Base-by-base conservation (phyloP, 2,888 invertebrate species). In the Plagodis pulveraria region DNA sequence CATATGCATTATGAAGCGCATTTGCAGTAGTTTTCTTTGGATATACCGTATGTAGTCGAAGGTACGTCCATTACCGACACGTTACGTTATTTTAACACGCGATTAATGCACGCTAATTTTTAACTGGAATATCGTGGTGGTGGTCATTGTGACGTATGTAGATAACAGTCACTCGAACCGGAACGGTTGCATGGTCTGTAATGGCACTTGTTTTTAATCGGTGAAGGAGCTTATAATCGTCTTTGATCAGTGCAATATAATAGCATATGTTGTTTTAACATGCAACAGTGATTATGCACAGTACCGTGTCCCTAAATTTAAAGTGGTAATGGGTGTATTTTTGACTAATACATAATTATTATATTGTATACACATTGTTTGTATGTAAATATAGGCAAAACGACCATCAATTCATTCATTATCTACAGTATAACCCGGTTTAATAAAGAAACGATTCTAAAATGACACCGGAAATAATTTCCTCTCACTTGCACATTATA, bases 11-110 rank as follows among this genome's bases (percentile, higher is more conserved):
- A 92, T 93, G 93, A 93, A 93, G 93, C 92, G 93, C 91, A 93
- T 93, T 84, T 93, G 93, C 93, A 92, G 92, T 93, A 93, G 92
- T 93, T 91, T 93, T 91, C 93, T 93, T 89, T 93, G 93, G 93
- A 93, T 93, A 83, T 93, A 93, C 89, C 93, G 92, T 85, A 89
- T 93, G 91, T 93, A 93, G 93, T 89, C 85, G 84, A 93, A 93
- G 93, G 93, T 93, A 93, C 90, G 92, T 91, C 90, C 90, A 89
- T 91, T 89, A 86, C 88, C 88, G 89, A 87, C 87, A 83, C 83
- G 80, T 84, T 86, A 79, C 77, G 80, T 84, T 86, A 79, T 76
- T 86, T 78, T 78, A 81, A 84, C 86, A 83, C 78, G 82, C 76
- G 81, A 79, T 69, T 73, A 74, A 72, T 80, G 87, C 89, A 89